Evolutionary conservation across 2,113 vertebrate species (phyloP).

Genomic region (Polyodon spathula): DNA sequence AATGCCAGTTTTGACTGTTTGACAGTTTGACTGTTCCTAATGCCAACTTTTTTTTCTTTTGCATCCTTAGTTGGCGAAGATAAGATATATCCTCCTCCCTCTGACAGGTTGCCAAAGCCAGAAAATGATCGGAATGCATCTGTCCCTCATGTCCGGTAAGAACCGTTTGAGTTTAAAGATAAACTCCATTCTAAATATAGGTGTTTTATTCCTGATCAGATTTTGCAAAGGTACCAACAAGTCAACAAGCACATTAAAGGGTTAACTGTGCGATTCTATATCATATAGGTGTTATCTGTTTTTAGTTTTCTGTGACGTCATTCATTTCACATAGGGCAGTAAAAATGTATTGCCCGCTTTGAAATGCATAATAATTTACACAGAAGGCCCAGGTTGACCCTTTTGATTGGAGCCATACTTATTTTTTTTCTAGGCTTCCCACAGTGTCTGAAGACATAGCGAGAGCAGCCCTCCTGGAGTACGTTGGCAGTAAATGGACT

Average conservation of each 20-base stretch:
- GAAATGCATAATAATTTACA: no score
- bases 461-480: slow-evolving; percentile 58
- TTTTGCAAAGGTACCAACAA: background rate
- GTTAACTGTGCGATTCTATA: background rate
- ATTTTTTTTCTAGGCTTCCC: slow-evolving; percentile 44
- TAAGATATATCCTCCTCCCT: slow-evolving; percentile 47
- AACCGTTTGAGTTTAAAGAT: slow-evolving; percentile 2
- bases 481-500: slow-evolving; percentile 56
- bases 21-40: background rate
- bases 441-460: slow-evolving; percentile 59
- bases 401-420: background rate
- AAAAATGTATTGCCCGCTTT: no score
- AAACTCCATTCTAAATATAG: background rate
- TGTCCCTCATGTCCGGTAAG: slow-evolving; percentile 49
- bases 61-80: slow-evolving; percentile 28
- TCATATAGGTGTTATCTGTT: background rate
- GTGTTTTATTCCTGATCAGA: background rate
- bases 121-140: slow-evolving; percentile 45
- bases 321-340: background rate
- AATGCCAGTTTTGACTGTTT: no score
- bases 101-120: slow-evolving; percentile 44
- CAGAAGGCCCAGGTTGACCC: background rate
- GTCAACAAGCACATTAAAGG: no score
- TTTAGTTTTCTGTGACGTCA: background rate
- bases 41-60: background rate